A percentile compares a stretch with the other conserved stretches of the same genome.
These are phyloP conservation scores for Heteromormyrus szaboi DNA, from an alignment of 2,797 vertebrate species.

Conservation along the genomic window DNA sequence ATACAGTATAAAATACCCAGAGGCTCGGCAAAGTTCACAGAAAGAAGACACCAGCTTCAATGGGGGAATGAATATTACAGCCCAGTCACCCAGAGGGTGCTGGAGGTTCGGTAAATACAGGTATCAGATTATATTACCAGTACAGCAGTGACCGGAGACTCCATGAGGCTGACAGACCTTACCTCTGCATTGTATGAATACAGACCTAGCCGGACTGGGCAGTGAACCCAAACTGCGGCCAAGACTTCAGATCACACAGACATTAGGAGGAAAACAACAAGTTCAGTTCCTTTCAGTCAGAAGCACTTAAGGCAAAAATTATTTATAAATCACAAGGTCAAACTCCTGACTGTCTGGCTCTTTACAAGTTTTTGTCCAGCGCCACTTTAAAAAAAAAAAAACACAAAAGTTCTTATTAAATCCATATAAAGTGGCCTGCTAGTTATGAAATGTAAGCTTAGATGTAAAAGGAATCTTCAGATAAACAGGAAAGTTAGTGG, in stretches of 20 bases:
- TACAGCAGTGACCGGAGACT: not conserved
- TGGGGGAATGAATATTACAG: not conserved
- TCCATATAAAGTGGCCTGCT: not conserved
- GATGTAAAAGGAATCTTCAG: not conserved
- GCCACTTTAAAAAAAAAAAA: not conserved
- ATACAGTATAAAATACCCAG: slow-evolving; percentile 39
- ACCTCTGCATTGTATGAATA: not conserved
- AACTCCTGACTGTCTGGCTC: not conserved
- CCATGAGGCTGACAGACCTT: not conserved
- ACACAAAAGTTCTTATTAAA: not conserved
- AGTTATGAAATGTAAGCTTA: not conserved
- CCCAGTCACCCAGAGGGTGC: not conserved
- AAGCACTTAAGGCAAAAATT: not conserved
- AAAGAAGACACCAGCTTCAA: not conserved
- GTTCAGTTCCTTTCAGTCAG: not conserved
- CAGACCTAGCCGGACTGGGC: not conserved
- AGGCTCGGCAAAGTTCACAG: slow-evolving; percentile 16
- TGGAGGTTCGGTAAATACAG: not conserved
- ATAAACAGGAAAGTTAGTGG: not conserved
- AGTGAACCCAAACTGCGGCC: not conserved
- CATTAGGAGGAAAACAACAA: not conserved
- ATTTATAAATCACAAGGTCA: not conserved
- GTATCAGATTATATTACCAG: not conserved
- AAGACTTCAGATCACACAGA: not conserved
- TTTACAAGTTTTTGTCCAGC: not conserved